Evolutionary conservation across 2,113 vertebrate species (phyloP).

Genomic region (Climacteris rufus): DNA sequence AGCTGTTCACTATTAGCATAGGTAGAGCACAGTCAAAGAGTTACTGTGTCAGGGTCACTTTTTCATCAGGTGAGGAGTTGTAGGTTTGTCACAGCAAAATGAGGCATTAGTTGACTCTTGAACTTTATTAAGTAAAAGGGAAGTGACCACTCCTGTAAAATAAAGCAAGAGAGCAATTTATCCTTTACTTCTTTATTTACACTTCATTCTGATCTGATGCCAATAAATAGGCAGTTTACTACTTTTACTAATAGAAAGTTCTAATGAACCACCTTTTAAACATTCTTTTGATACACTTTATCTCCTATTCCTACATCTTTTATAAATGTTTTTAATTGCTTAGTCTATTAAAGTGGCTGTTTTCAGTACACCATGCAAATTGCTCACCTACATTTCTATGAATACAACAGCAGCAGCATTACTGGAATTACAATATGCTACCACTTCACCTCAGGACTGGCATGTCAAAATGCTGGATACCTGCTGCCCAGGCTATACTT

Average conservation of each 20-base stretch:
- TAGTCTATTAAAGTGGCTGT: neutral
- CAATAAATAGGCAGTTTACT: neutral
- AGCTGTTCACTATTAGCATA: neutral
- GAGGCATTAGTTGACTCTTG: neutral
- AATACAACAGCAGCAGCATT: neutral
- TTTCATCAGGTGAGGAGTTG: neutral
- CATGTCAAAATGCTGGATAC: neutral
- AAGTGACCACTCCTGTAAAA: neutral
- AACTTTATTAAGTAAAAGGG: neutral
- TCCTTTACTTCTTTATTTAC: neutral
- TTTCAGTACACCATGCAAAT: neutral
- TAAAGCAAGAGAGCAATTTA: neutral
- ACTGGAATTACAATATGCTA: neutral
- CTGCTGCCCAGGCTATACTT: neutral
- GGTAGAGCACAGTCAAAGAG: neutral
- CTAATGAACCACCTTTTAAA: neutral
- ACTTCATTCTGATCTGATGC: neutral
- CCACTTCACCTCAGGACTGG: neutral
- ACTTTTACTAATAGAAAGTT: neutral
- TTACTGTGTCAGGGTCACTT: neutral
- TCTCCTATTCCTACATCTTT: neutral
- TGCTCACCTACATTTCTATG: neutral
- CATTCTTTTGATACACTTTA: neutral
- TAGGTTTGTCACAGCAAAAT: neutral
- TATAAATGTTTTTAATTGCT: neutral